A percentile compares a stretch with the other conserved stretches of the same genome.
phyloP scores from a whole-genome alignment of 2,888 invertebrate genomes.

The Mystacides longicornis region DNA sequence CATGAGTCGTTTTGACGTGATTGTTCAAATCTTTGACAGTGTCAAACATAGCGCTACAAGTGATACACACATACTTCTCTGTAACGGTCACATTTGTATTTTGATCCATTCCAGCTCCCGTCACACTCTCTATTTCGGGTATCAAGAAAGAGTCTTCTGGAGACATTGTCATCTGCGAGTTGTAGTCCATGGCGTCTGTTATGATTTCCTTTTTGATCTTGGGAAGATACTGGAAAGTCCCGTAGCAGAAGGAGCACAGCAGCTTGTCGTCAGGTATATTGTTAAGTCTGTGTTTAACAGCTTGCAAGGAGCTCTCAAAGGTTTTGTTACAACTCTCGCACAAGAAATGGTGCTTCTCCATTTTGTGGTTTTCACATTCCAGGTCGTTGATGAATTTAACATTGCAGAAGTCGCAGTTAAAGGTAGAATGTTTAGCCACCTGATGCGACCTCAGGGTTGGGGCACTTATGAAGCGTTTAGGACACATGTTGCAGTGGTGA shows the following conservation, averaged over 20 bases:
- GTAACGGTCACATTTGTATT: background rate
- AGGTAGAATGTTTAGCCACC: conserved; percentile 4
- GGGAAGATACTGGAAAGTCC: background rate
- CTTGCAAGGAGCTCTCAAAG: background rate
- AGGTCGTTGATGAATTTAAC: conserved; percentile 5
- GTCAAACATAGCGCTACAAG: conserved; percentile 5
- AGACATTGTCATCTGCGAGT: background rate
- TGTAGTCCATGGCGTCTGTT: background rate
- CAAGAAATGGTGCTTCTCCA: conserved; percentile 8
- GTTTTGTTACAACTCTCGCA: conserved; percentile 9
- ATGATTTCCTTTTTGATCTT: background rate
- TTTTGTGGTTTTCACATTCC: conserved; percentile 10
- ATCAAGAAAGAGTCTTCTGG: background rate
- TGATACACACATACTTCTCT: conserved; percentile 8
- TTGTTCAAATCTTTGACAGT: conserved; percentile 8
- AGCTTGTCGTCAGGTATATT: background rate
- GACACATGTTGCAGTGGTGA: conserved; percentile 11
- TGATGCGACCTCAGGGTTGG: conserved; percentile 9
- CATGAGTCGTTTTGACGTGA: conserved; percentile 7
- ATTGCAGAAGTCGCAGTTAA: conserved; percentile 9
- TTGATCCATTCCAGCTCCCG: background rate
- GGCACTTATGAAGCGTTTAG: conserved; percentile 12
- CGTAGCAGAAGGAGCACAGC: conserved; percentile 2
- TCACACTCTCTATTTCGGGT: background rate
- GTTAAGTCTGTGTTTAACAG: background rate